Base-by-base conservation (phyloP, 2,113 vertebrate genomes). In the Pygoscelis adeliae region DNA sequence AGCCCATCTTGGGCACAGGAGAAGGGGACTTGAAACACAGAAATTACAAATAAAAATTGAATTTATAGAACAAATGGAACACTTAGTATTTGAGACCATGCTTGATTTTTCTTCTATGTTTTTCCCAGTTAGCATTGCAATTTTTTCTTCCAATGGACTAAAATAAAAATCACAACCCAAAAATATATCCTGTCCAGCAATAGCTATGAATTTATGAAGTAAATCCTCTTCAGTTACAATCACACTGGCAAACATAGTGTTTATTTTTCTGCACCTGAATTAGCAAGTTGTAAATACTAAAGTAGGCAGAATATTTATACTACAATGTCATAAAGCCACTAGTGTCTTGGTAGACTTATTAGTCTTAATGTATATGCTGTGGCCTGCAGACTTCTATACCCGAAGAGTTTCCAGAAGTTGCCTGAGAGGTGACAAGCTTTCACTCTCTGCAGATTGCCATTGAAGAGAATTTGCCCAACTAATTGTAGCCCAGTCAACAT, bases 341-440 rank as follows among this genome's bases (percentile, higher is more conserved):
- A 47, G 7, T 8, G 11, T 61, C 73, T 58, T 6, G 0, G 8
- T 63, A 89, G 25, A 32, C 5, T 70, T 44, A 44, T 2, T 89
- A 21, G 11, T 25, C 40, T 61, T 66, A 29, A 53, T 44, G 25
- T 23, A n/a, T 15, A 62, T 5, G 11, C 6, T 77, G 26, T 52
- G 10, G 17, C 10, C 10, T 70, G 9, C 38, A 79, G 14, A 19
- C 2, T 16, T 36, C 5, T 61, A 14, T 2, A 42, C 0, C 3
- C 14, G 23, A 83, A n/a, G 6, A 1, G 0, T 71, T 90, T 36
- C n/a, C 19, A 79, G 19, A 80, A 67, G 11, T 19, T 67, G 16
- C 13, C n/a, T 50, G 34, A 71, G 23, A 8, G 16, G 3, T 9
- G 73, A 18, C 19, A 72, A 58, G 5, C 5, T 86, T 38, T 74